These are phyloP conservation scores for Megaleporinus macrocephalus DNA, from an alignment of 2,113 vertebrate species.

Conservation along the genomic window DNA sequence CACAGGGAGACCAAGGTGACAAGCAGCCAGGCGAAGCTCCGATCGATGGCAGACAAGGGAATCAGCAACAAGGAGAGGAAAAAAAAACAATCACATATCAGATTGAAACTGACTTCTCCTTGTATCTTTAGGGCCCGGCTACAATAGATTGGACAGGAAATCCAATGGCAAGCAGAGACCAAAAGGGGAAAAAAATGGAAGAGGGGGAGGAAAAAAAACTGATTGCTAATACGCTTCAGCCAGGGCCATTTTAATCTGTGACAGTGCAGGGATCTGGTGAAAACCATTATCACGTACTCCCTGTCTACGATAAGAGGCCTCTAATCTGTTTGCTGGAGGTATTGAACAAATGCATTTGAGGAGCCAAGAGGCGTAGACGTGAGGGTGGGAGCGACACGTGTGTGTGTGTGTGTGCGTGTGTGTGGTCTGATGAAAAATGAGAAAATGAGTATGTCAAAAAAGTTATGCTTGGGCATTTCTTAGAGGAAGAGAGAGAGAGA, in stretches of 20 bases:
- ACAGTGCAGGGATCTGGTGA: slow-evolving; percentile 91
- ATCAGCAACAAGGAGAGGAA: slow-evolving; percentile 72
- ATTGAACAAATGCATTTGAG: slow-evolving; percentile 90
- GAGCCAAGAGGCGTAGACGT: slow-evolving; percentile 70
- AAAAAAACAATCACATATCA: slow-evolving; percentile 87
- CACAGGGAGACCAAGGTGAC: slow-evolving; percentile 74
- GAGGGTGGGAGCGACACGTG: slow-evolving; percentile 61
- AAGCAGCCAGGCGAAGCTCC: slow-evolving; percentile 63
- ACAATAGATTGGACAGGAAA: slow-evolving; percentile 92
- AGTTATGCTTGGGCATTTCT: slow-evolving; percentile 67
- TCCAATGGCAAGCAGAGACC: slow-evolving; percentile 84
- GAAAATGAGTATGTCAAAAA: slow-evolving; percentile 72
- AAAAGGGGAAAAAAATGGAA: slow-evolving; percentile 68
- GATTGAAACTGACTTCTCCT: slow-evolving; percentile 92
- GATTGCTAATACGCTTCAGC: slow-evolving; percentile 80
- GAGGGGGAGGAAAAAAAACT: slow-evolving; percentile 62
- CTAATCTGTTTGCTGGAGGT: slow-evolving; percentile 97
- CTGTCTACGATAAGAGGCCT: slow-evolving; percentile 89
- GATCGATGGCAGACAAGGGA: slow-evolving; percentile 80
- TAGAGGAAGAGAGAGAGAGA: slow-evolving; percentile 42
- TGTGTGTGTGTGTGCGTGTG: slow-evolving; percentile 51
- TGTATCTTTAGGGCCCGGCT: slow-evolving; percentile 84
- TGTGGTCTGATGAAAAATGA: slow-evolving; percentile 75
- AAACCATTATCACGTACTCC: slow-evolving; percentile 94
- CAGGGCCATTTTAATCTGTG: slow-evolving; percentile 90